Base-by-base conservation (phyloP, 2,888 invertebrate genomes). In the Cantharis rufa region DNA sequence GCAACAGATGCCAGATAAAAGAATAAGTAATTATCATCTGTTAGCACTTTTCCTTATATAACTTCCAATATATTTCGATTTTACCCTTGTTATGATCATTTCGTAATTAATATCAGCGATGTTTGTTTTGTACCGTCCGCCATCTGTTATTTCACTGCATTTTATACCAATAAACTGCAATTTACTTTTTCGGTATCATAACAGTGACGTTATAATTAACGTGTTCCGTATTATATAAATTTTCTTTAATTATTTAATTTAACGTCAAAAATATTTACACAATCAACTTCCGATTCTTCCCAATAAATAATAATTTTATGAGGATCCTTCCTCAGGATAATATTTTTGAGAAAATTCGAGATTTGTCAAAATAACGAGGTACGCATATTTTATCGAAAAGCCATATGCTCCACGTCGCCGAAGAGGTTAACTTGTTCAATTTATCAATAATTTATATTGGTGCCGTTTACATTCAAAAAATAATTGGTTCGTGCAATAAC, bases 41-140 rank as follows among this genome's bases (percentile, higher is more conserved):
- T 75, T 74, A 75, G 72, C 72, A 73, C 78, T 71, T 48, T 74
- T 73, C 62, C 61, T 69, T 48, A 70, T 75, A 75, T 48, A 66
- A 68, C 70, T 62, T 64, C 24, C 32, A 72, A 75, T 73, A 70
- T 73, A 70, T 73, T n/a, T 68, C 64, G 75, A 78, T 73, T 78
- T 78, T 71, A 73, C 78, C 78, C 79, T 78, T 76, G 69, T 81
- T 77, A 79, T 79, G 78, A 79, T 81, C 79, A 78, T 79, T 76
- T 74, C 70, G 72, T 80, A 80, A 81, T 81, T 81, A 81, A 79
- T 80, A 77, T 72, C 62, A 73, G 71, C 72, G 76, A 77, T 81
- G 74, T 81, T 81, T 80, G 79, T 79, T 81, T 78, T 80, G 69
- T 78, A 80, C 18, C 76, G 74, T 70, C 64, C 68, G 70, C 80